Percentiles rank a stretch among this genome's conserved stretches.
Evolutionary conservation across 2,797 vertebrate genomes (phyloP).

Genomic region (Phoeniculus purpureus): DNA sequence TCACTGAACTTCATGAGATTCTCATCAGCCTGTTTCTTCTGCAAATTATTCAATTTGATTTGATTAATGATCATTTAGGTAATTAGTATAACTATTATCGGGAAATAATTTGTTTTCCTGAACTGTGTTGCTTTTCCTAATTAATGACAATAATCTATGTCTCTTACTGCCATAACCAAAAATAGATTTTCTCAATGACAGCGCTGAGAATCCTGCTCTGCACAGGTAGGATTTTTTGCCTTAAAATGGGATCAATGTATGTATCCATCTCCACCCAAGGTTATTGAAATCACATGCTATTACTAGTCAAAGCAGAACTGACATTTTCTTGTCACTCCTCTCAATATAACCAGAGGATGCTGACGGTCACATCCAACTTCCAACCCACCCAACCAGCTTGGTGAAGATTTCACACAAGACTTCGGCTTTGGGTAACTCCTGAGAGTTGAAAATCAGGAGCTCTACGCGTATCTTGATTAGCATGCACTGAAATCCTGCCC

Average conservation of each 20-base stretch:
- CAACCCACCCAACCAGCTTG: not conserved
- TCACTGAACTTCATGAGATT: not conserved
- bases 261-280: not conserved
- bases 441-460: not conserved
- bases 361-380: not conserved
- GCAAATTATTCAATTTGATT: slow-evolving; percentile 25
- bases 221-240: not conserved
- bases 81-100: slow-evolving; percentile 14
- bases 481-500: not conserved
- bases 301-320: not conserved
- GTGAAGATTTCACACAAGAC: not conserved
- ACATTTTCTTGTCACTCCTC: not conserved
- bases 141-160: not conserved
- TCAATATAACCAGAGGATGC: not conserved
- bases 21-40: not conserved
- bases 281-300: not conserved
- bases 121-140: slow-evolving; percentile 13
- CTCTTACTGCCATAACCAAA: not conserved
- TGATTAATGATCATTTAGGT: slow-evolving; percentile 19
- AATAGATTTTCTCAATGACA: not conserved
- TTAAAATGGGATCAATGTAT: not conserved
- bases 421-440: not conserved
- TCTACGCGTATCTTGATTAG: fast-evolving
- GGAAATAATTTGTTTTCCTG: slow-evolving; percentile 23
- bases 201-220: not conserved